Conservation (phyloP, 1,140 invertebrate genomes). For the Globodera rostochiensis region DNA sequence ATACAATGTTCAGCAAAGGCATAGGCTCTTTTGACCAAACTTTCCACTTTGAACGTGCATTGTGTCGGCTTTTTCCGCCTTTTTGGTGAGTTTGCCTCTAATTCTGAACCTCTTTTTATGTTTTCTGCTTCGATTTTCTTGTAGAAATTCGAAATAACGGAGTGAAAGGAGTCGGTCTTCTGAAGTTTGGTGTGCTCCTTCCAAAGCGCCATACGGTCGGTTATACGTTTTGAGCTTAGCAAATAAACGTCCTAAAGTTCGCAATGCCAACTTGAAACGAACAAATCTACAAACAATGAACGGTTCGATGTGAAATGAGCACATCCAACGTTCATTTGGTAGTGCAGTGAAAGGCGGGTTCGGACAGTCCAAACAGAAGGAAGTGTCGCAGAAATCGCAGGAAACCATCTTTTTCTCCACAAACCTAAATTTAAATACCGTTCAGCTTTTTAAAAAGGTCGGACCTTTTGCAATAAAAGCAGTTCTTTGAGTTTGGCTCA, state of each 20-base stretch:
- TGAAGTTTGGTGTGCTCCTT: slow-evolving; percentile 40
- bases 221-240: slow-evolving; percentile 39
- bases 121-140: slow-evolving; percentile 11
- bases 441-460: background rate
- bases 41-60: slow-evolving; percentile 12
- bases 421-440: slow-evolving; percentile 73
- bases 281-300: slow-evolving; percentile 71
- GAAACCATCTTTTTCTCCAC: slow-evolving; percentile 80
- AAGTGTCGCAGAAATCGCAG: slow-evolving; percentile 88
- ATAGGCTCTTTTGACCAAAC: slow-evolving; percentile 18
- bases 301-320: slow-evolving; percentile 88
- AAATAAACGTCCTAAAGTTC: slow-evolving; percentile 43
- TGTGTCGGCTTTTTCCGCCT: background rate
- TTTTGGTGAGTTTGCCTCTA: background rate
- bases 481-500: slow-evolving; percentile 7
- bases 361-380: slow-evolving; percentile 88
- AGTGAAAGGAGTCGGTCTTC: slow-evolving; percentile 19
- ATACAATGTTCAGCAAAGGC: background rate
- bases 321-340: slow-evolving; percentile 90
- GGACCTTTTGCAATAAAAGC: slow-evolving; percentile 39
- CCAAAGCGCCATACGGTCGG: slow-evolving; percentile 42
- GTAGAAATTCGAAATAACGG: slow-evolving; percentile 24
- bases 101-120: background rate
- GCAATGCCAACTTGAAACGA: background rate
- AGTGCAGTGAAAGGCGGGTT: slow-evolving; percentile 84